Evolutionary conservation across 1,140 invertebrate genomes (phyloP).

Genomic region (Euura saliciscinereae): DNA sequence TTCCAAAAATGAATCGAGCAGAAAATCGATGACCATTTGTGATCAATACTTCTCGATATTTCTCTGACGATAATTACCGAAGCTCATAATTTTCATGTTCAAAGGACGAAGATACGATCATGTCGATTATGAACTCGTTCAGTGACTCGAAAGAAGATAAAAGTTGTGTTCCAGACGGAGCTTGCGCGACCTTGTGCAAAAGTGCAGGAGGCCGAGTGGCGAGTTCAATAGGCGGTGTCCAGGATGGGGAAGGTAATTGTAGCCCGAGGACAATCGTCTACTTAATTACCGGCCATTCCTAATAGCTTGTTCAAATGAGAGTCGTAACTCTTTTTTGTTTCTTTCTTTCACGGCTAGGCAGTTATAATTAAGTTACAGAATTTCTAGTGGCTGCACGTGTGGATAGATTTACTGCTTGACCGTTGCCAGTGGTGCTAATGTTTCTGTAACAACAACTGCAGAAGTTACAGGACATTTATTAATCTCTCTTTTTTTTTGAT

Average conservation of each 20-base stretch:
- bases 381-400: not conserved
- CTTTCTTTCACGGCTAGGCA: not conserved
- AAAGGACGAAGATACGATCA: constrained; percentile 2
- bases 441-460: not conserved
- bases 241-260: not conserved
- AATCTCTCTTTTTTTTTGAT: not conserved
- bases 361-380: not conserved
- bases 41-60: no score
- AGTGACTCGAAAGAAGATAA: not conserved
- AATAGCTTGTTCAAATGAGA: not conserved
- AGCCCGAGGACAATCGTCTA: not conserved
- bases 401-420: not conserved
- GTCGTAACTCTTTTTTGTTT: not conserved
- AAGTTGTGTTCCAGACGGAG: not conserved
- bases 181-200: not conserved
- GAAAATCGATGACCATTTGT: no score
- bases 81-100: no score
- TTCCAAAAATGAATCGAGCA: no score
- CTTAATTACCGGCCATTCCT: not conserved
- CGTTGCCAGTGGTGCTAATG: no score
- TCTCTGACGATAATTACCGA: no score
- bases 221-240: not conserved
- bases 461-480: not conserved
- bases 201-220: not conserved
- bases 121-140: not conserved